A percentile compares a stretch with the other conserved stretches of the same genome.
Evolutionary conservation across 23 tunicate species (phyloP).

Genomic region (Ciona savignyi): DNA sequence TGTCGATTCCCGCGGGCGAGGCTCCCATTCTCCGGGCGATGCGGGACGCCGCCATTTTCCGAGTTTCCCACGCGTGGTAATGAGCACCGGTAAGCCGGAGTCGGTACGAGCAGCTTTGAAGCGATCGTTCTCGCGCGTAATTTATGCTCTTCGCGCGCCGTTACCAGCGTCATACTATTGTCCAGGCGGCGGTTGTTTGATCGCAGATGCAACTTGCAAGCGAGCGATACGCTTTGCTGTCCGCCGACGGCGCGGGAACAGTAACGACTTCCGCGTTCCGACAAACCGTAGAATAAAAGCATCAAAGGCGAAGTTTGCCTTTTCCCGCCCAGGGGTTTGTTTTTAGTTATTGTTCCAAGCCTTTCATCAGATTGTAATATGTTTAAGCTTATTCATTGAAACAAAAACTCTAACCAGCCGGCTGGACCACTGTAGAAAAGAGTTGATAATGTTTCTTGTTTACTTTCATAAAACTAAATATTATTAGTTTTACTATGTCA

Average conservation of each 20-base stretch:
- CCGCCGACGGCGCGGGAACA: background rate
- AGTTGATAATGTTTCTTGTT: too few species aligned
- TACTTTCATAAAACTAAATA: too few species aligned
- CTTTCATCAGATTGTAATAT: background rate
- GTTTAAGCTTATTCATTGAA: too few species aligned
- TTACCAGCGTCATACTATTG: background rate
- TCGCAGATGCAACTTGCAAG: background rate
- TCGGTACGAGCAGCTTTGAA: background rate
- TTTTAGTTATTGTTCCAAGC: background rate
- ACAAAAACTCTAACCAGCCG: too few species aligned
- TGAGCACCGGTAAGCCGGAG: background rate
- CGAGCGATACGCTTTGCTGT: background rate
- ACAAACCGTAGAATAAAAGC: background rate
- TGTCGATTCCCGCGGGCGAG: background rate
- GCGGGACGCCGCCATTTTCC: background rate
- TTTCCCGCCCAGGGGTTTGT: background rate
- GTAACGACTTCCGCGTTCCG: background rate
- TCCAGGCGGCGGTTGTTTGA: background rate
- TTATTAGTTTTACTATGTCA: too few species aligned
- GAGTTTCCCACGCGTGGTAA: conserved; percentile 1
- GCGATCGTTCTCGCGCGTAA: background rate
- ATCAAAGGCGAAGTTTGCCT: background rate
- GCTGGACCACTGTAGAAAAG: too few species aligned
- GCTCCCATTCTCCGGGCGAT: background rate
- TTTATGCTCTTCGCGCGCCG: background rate